Conservation (phyloP, 1,140 invertebrate species). For the Nixonia krombeini region DNA sequence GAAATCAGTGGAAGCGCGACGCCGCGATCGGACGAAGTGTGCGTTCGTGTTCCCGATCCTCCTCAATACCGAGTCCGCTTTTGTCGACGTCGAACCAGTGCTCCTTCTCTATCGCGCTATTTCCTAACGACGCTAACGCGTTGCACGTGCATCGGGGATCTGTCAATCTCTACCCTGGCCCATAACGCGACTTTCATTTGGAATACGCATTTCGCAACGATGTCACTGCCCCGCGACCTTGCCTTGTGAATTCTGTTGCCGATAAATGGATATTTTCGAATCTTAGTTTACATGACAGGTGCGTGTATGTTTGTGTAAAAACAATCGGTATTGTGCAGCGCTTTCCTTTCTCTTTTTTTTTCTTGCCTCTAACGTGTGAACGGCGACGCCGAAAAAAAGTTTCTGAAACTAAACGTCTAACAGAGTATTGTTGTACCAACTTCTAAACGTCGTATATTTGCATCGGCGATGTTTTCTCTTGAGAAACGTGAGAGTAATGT, state of each 20-base stretch:
- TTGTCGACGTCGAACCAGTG: neutral
- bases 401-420: too few relatives aligned
- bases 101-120: neutral
- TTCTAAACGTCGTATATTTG: neutral
- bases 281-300: conserved; percentile 45
- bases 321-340: neutral
- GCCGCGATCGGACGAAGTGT: conserved; percentile 26
- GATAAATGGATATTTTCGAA: conserved; percentile 49
- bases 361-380: neutral
- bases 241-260: neutral
- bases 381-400: too few relatives aligned
- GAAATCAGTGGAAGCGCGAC: conserved; percentile 38
- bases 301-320: conserved; percentile 8
- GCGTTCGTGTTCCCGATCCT: neutral
- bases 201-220: conserved; percentile 5
- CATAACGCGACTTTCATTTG: too few relatives aligned
- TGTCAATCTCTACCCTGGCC: too few relatives aligned
- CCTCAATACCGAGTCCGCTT: neutral
- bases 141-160: neutral
- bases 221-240: neutral
- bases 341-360: neutral
- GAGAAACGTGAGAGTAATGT: conserved; percentile 1
- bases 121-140: neutral
- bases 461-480: too few relatives aligned
- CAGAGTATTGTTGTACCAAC: too few relatives aligned